Percentiles rank a stretch among this genome's conserved stretches.
These are phyloP conservation scores for Cantharis rufa DNA, from an alignment of 2,888 invertebrate species.

Conservation along the genomic window DNA sequence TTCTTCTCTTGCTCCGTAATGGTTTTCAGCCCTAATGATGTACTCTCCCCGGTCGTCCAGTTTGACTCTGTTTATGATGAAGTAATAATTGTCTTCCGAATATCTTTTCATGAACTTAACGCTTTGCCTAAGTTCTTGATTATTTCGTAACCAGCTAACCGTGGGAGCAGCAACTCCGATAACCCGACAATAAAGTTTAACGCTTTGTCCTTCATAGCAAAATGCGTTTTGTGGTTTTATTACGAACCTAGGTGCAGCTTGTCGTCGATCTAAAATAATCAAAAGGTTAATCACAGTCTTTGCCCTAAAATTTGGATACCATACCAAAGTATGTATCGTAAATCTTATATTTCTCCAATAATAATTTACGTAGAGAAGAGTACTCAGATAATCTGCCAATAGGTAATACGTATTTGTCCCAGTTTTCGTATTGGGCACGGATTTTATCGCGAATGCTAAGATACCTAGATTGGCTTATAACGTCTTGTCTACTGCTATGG, in stretches of 20 bases:
- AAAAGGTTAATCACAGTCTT: neutral
- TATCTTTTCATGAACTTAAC: slow-evolving; percentile 99
- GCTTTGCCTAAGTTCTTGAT: slow-evolving; percentile 90
- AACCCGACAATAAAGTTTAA: slow-evolving; percentile 95
- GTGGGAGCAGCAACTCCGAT: slow-evolving; percentile 94
- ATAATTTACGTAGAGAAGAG: slow-evolving; percentile 91
- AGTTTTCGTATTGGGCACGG: slow-evolving; percentile 78
- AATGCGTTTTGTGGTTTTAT: slow-evolving; percentile 95
- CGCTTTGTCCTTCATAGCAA: slow-evolving; percentile 96
- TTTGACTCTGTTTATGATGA: slow-evolving; percentile 95
- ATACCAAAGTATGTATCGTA: slow-evolving; percentile 93
- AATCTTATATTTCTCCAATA: slow-evolving; percentile 95
- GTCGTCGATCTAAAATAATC: slow-evolving; percentile 77
- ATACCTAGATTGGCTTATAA: slow-evolving; percentile 85
- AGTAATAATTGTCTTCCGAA: slow-evolving; percentile 93
- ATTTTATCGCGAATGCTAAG: slow-evolving; percentile 86
- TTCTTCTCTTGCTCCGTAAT: slow-evolving; percentile 94
- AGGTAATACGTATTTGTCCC: slow-evolving; percentile 85
- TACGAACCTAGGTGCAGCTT: slow-evolving; percentile 98
- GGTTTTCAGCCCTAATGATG: slow-evolving; percentile 94
- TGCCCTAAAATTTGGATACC: slow-evolving; percentile 38
- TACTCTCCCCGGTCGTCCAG: slow-evolving; percentile 97
- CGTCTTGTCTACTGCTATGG: slow-evolving; percentile 72
- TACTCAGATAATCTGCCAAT: slow-evolving; percentile 97
- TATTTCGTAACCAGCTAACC: slow-evolving; percentile 94